Base-by-base conservation (phyloP, 1,140 invertebrate genomes). In the Pomacea maculata region DNA sequence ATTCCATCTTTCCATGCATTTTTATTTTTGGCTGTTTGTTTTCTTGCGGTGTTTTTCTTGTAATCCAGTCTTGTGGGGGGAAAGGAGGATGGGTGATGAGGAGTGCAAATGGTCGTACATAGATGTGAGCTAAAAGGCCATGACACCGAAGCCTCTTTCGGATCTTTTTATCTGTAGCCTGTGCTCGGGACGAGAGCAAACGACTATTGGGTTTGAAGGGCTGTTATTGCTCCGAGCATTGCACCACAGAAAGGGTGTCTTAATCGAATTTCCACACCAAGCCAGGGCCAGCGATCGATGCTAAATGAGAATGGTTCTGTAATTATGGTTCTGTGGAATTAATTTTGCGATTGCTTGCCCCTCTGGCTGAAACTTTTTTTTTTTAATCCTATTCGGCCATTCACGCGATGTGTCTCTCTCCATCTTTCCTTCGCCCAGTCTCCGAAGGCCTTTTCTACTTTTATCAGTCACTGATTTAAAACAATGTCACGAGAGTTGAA, bases 291-390 rank as follows among this genome's bases (percentile, higher is more conserved):
- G 73, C 73, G 73, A 75, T 75, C 73, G 52, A 75, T 75, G 73
- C 73, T 75, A 75, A 75, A 75, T 75, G 73, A 75, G 73, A 75
- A 75, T 75, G 73, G 21, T 52, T 75, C 73, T 17, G 73, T 75
- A 75, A 75, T 75, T 75, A 75, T 75, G 73, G 29, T 57, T 54
- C 52, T n/a, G 52, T 75, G 73, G 73, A 75, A 75, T 75, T 75
- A 75, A 75, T 75, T 75, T 55, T n/a, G 21, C 52, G 52, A 75
- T 57, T 75, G 73, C 55, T 55, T 75, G 73, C 57, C 73, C 52
- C 55, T 55, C 52, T 7, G 52, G 21, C 73, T 57, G 29, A n/a
- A 52, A n/a, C 73, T n/a, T 21, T 25, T 19, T 57, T 54, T 61
- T 17, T 61, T 61, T 14, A 61, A 61, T 61, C 57, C 57, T 61